These are phyloP conservation scores for Sialis fuliginosa DNA, from an alignment of 2,888 invertebrate genomes.

Conservation along the genomic window DNA sequence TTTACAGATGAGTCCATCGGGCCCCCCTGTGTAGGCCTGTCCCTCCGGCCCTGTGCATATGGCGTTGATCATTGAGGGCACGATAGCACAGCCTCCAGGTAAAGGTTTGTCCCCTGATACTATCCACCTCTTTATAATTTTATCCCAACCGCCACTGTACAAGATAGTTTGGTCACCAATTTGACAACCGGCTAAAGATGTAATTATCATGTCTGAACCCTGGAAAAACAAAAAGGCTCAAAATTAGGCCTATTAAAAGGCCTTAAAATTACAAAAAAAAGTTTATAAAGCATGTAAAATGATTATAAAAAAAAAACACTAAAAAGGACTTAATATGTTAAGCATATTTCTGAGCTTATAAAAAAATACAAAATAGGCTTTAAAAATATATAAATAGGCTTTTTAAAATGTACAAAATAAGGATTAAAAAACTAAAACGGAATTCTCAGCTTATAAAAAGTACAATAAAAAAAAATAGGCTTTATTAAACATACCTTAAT, in stretches of 20 bases:
- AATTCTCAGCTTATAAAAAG: background rate
- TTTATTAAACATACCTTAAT: conserved; percentile 26
- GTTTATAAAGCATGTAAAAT: conserved; percentile 2
- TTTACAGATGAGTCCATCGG: conserved; percentile 33
- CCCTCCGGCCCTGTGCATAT: conserved; percentile 24
- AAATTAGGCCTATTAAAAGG: conserved; percentile 1
- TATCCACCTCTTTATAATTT: conserved; percentile 27
- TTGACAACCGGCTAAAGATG: conserved; percentile 19
- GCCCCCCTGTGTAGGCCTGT: conserved; percentile 35
- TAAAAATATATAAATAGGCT: too few relatives aligned
- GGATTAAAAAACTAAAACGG: background rate
- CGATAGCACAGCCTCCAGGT: conserved; percentile 14
- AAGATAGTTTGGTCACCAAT: conserved; percentile 18
- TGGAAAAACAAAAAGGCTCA: conserved; percentile 14
- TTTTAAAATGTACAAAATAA: background rate
- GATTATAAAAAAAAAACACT: background rate
- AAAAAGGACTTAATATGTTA: background rate
- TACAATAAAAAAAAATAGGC: background rate
- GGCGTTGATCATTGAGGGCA: conserved; percentile 25
- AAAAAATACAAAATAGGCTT: too few relatives aligned
- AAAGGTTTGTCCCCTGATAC: conserved; percentile 14
- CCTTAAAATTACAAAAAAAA: background rate
- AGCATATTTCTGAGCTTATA: too few relatives aligned
- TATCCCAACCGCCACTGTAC: conserved; percentile 30
- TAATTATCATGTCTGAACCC: conserved; percentile 30